phyloP scores from a whole-genome alignment of 2,888 invertebrate species.

The Spisula solida region DNA sequence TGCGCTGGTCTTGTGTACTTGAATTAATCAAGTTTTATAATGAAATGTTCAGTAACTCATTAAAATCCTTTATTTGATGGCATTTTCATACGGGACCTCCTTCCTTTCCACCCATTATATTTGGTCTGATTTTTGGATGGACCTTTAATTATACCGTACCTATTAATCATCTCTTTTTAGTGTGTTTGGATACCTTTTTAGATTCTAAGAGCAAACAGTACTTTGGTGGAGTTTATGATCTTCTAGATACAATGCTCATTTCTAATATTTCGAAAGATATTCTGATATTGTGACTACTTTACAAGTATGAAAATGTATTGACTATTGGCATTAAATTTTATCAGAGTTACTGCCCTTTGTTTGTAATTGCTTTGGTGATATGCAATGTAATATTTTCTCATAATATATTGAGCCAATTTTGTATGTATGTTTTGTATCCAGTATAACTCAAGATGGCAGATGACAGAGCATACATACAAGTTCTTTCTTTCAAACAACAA shows the following conservation, averaged over 20 bases:
- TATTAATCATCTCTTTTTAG: background rate
- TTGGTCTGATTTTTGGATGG: background rate
- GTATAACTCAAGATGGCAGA: background rate
- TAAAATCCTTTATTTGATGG: background rate
- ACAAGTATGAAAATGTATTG: background rate
- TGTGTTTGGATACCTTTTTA: background rate
- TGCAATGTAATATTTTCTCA: background rate
- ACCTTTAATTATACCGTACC: background rate
- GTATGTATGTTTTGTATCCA: background rate
- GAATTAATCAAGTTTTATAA: background rate
- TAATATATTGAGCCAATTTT: background rate
- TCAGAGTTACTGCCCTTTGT: background rate
- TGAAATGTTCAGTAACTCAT: background rate
- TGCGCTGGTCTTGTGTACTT: slow-evolving; percentile 1
- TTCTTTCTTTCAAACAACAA: slow-evolving; percentile 2
- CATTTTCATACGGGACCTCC: background rate
- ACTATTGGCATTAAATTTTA: background rate
- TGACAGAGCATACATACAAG: background rate
- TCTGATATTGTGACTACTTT: background rate
- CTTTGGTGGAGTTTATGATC: background rate
- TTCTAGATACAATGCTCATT: background rate
- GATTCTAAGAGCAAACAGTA: background rate
- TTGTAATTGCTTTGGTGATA: background rate
- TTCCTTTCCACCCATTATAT: slow-evolving; percentile 2
- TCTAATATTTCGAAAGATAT: background rate